Evolutionary conservation across 2,113 vertebrate species (phyloP).

Genomic region (Campylomormyrus numenius): DNA sequence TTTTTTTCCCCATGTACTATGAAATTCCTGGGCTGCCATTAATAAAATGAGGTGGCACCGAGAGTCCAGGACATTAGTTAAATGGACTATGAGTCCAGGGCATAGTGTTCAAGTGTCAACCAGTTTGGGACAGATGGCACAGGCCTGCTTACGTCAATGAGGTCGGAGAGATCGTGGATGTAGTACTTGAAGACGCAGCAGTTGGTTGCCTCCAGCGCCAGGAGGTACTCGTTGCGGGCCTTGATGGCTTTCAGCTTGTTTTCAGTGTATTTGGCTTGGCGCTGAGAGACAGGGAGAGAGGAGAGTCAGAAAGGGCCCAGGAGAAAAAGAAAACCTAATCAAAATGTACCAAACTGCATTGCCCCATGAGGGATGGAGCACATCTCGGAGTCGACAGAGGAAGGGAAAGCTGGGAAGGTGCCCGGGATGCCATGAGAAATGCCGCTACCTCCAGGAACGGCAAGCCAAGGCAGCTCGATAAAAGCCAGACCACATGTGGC

Average conservation of each 20-base stretch:
- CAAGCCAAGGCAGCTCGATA: neutral
- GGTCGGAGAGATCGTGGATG: slow-evolving; percentile 94
- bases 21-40: neutral
- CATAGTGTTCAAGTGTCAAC: neutral
- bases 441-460: neutral
- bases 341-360: neutral
- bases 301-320: neutral
- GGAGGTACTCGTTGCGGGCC: slow-evolving; percentile 91
- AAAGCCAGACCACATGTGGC: neutral
- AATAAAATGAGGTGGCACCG: neutral
- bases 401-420: neutral
- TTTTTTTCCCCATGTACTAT: neutral
- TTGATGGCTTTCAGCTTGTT: slow-evolving; percentile 96
- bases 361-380: neutral
- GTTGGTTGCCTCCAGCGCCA: slow-evolving; percentile 93
- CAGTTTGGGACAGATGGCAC: neutral
- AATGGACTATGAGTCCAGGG: neutral
- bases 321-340: neutral
- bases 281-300: slow-evolving; percentile 55
- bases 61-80: neutral
- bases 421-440: neutral
- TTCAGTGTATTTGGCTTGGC: slow-evolving; percentile 96
- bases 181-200: slow-evolving; percentile 98
- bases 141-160: slow-evolving; percentile 82
- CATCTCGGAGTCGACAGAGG: neutral